Evolutionary conservation across 2,797 vertebrate genomes (phyloP).

Genomic region (Anniella stebbinsi): DNA sequence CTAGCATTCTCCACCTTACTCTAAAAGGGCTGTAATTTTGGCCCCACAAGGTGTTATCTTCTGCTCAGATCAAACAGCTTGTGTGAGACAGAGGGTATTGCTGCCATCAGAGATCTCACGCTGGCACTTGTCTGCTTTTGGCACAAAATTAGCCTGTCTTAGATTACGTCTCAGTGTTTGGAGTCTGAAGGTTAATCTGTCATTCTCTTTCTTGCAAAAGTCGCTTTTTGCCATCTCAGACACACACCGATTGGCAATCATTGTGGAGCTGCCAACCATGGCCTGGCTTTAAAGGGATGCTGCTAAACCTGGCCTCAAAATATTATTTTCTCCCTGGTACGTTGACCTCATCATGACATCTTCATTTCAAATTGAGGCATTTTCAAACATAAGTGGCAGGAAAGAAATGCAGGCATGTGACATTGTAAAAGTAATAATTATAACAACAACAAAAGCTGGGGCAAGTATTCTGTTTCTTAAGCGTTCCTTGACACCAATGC

Average conservation of each 20-base stretch:
- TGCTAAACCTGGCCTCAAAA: not conserved
- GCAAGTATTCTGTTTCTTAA: not conserved
- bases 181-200: slow-evolving; percentile 3
- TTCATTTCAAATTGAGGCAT: slow-evolving; percentile 10
- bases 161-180: not conserved
- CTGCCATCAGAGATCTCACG: slow-evolving; percentile 1
- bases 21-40: not conserved
- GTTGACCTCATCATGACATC: not conserved
- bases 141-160: not conserved
- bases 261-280: not conserved
- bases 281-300: slow-evolving; percentile 1
- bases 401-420: not conserved
- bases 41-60: not conserved
- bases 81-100: not conserved
- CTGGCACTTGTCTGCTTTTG: not conserved
- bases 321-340: not conserved
- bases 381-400: not conserved
- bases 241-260: not conserved
- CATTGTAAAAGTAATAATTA: not conserved
- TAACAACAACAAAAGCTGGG: not conserved
- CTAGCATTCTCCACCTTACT: not conserved
- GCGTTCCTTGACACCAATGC: not conserved
- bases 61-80: not conserved
- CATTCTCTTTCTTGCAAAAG: not conserved
- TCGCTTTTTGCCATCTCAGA: not conserved